Conservation (phyloP, 2,888 invertebrate genomes). For the Zhengitettix transpicula region DNA sequence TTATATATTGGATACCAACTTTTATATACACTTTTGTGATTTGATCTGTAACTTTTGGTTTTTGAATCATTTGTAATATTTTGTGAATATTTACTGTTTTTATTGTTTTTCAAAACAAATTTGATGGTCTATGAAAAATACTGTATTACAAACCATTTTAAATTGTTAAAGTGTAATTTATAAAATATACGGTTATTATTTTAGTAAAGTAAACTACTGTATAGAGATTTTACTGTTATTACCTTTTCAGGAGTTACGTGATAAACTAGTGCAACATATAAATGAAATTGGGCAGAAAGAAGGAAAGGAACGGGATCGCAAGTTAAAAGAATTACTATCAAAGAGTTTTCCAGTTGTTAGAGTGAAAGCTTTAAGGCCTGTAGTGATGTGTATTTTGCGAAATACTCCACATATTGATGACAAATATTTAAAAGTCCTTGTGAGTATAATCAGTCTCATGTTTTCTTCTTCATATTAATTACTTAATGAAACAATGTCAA, state of each 20-base stretch:
- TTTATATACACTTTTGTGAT: too few relatives aligned
- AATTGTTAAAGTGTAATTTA: too few relatives aligned
- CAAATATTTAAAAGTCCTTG: constrained; percentile 59
- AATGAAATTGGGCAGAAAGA: constrained; percentile 66
- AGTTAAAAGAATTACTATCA: constrained; percentile 72
- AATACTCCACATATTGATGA: constrained; percentile 89
- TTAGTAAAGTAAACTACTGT: too few relatives aligned
- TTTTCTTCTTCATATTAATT: neutral
- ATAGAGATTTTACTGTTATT: neutral
- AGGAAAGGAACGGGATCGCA: constrained; percentile 56
- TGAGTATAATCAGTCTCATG: constrained; percentile 22
- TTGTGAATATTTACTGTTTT: neutral
- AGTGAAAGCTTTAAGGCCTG: constrained; percentile 77
- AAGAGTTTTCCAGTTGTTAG: constrained; percentile 91
- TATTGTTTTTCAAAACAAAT: neutral
- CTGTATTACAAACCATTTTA: too few relatives aligned
- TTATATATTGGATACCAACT: too few relatives aligned
- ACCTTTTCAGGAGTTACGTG: constrained; percentile 36
- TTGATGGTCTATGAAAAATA: too few relatives aligned
- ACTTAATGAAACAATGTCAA: neutral
- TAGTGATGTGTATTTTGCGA: constrained; percentile 86
- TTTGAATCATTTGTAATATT: neutral
- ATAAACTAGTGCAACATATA: constrained; percentile 59
- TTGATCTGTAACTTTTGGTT: neutral
- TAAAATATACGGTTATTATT: too few relatives aligned